Percentiles rank a stretch among this genome's conserved stretches.
These are phyloP conservation scores for Pachyrhynchus sulphureomaculatus DNA, from an alignment of 1,140 invertebrate species.

Conservation along the genomic window DNA sequence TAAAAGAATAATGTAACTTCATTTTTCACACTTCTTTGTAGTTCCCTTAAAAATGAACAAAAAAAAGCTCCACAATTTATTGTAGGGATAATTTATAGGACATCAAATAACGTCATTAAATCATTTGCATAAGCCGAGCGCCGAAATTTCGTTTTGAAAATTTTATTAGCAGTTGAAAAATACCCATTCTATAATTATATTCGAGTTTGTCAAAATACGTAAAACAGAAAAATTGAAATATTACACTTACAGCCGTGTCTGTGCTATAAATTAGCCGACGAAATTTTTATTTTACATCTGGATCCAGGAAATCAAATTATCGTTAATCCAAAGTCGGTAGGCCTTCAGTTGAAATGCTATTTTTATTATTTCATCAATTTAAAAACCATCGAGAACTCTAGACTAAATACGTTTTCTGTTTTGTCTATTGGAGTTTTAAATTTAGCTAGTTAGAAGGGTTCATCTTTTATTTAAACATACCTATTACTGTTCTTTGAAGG, in stretches of 20 bases:
- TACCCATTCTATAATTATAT: background rate
- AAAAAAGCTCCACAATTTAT: no score
- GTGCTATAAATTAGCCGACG: constrained; percentile 2
- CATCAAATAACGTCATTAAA: no score
- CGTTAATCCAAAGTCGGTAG: constrained; percentile 13
- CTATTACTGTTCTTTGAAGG: no score
- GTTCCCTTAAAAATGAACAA: background rate
- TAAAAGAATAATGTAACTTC: no score
- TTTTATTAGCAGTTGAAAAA: background rate
- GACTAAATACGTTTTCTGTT: constrained; percentile 15
- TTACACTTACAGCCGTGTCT: background rate
- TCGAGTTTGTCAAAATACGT: background rate
- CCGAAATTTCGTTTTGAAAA: no score
- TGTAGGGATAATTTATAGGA: no score
- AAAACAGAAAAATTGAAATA: background rate
- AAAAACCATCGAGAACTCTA: constrained; percentile 1
- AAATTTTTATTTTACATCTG: constrained; percentile 21
- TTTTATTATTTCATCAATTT: constrained; percentile 18
- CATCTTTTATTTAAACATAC: no score
- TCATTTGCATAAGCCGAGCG: no score
- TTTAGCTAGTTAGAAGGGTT: no score
- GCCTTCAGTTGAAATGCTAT: constrained; percentile 6
- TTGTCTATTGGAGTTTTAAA: constrained; percentile 2
- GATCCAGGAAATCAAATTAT: constrained; percentile 15
- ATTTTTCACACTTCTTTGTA: no score